phyloP scores from a whole-genome alignment of 2,888 invertebrate species.

The Agapetus fuscipes region DNA sequence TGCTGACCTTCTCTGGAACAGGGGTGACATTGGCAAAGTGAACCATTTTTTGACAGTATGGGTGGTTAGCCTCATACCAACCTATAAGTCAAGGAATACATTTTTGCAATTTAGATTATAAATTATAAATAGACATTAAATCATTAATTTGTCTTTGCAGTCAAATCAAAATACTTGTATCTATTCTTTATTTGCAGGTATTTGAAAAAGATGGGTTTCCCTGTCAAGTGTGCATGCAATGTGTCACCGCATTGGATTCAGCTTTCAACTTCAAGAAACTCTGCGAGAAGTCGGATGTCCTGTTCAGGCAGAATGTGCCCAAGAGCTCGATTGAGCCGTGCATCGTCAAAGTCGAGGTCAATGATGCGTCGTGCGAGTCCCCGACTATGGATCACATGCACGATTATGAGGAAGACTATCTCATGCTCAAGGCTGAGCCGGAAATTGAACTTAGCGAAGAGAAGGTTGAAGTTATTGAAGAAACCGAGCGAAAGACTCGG shows the following conservation, averaged over 20 bases:
- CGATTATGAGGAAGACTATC: constrained; percentile 12
- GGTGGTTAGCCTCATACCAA: no score
- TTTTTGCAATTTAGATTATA: neutral
- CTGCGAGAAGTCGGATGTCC: constrained; percentile 26
- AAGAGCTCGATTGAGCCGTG: neutral
- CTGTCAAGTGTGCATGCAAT: constrained; percentile 27
- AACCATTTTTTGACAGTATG: no score
- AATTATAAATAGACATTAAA: neutral
- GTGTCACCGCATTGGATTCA: constrained; percentile 25
- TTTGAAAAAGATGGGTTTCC: constrained; percentile 27
- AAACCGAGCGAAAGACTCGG: no score
- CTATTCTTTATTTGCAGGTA: constrained; percentile 21
- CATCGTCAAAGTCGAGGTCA: constrained; percentile 6
- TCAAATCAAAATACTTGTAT: neutral
- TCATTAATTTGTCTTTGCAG: neutral
- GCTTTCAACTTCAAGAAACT: constrained; percentile 26
- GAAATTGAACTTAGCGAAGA: constrained; percentile 8
- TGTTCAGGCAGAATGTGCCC: constrained; percentile 9
- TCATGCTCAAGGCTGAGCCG: constrained; percentile 16
- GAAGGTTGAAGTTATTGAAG: neutral
- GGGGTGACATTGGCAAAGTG: no score
- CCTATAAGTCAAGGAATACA: constrained; percentile 24
- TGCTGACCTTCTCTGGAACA: no score
- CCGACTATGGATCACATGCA: constrained; percentile 1
- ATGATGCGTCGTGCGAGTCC: neutral